Percentiles rank a stretch among this genome's conserved stretches.
Evolutionary conservation across 2,797 vertebrate genomes (phyloP).

Genomic region (Fringilla coelebs): DNA sequence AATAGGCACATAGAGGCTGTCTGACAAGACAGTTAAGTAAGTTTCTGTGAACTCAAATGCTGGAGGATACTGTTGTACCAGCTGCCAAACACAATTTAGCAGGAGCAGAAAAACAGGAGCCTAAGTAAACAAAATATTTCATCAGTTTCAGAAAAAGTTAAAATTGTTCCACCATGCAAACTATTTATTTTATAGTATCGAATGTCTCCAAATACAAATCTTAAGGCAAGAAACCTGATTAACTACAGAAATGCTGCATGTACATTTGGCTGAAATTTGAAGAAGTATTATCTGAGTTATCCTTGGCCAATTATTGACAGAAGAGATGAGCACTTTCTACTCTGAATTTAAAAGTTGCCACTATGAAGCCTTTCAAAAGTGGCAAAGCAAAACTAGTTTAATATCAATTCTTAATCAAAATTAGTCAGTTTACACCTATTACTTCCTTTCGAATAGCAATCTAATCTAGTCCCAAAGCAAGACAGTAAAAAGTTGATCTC

Average conservation of each 20-base stretch:
- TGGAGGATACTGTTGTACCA: conserved; percentile 81
- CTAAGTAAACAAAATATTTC: conserved; percentile 53
- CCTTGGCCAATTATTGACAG: not conserved
- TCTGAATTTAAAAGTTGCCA: not conserved
- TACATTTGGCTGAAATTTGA: not conserved
- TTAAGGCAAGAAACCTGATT: not conserved
- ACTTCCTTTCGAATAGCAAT: not conserved
- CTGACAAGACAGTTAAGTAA: conserved; percentile 87
- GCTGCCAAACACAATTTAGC: conserved; percentile 87
- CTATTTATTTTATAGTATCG: not conserved
- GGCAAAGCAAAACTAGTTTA: not conserved
- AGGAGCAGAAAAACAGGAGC: conserved; percentile 86
- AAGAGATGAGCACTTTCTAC: not conserved
- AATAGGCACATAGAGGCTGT: conserved; percentile 84
- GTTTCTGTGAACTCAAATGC: conserved; percentile 91
- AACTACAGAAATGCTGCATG: not conserved
- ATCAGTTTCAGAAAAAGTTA: not conserved
- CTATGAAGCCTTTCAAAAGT: not conserved
- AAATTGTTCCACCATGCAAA: not conserved
- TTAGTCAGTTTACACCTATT: not conserved
- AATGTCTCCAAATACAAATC: not conserved
- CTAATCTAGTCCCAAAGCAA: not conserved
- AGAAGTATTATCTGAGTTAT: not conserved
- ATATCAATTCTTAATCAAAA: not conserved
- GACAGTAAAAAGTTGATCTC: not conserved